A percentile compares a stretch with the other conserved stretches of the same genome.
phyloP scores from a whole-genome alignment of 2,113 vertebrate genomes.

The Ochotona princeps region DNA sequence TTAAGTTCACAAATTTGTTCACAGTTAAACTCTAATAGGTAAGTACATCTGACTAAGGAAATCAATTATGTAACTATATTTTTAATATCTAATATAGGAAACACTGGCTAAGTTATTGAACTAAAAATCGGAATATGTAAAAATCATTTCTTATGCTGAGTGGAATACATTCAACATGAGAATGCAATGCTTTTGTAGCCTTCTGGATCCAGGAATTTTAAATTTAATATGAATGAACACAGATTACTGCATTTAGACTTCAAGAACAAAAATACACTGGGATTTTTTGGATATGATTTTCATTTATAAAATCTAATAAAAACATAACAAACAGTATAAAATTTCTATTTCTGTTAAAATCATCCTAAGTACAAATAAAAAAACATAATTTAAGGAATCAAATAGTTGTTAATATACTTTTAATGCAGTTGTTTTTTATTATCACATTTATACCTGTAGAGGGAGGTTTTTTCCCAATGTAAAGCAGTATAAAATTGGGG shows the following conservation, averaged over 20 bases:
- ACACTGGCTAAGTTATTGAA: neutral
- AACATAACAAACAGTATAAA: neutral
- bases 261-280: neutral
- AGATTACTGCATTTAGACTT: neutral
- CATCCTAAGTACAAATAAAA: conserved; percentile 4
- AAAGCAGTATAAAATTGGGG: conserved; percentile 32
- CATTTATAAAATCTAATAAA: too few species aligned
- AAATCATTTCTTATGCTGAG: too few species aligned
- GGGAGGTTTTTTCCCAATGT: neutral
- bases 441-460: conserved; percentile 5
- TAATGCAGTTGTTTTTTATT: neutral
- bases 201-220: neutral
- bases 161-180: neutral
- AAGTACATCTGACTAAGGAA: neutral
- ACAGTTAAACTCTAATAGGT: neutral
- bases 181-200: neutral
- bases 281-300: too few species aligned
- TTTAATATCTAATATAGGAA: neutral
- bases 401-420: neutral
- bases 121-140: too few species aligned
- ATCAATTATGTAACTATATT: neutral
- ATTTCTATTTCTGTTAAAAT: neutral
- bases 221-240: neutral
- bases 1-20: neutral
- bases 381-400: neutral